These are phyloP conservation scores for Lithophane socia DNA, from an alignment of 2,888 invertebrate genomes.

Conservation along the genomic window DNA sequence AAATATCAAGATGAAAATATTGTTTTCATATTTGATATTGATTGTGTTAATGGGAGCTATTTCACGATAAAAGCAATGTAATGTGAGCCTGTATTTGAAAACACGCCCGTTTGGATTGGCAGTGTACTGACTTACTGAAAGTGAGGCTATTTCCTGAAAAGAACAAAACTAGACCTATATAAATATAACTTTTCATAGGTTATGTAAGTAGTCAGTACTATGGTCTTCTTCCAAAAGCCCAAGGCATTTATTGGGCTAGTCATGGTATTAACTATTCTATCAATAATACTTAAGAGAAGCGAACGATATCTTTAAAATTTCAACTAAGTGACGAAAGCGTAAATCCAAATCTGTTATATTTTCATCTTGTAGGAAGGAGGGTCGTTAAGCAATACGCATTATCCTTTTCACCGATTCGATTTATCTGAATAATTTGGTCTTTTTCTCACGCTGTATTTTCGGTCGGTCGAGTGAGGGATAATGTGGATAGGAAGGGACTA, in stretches of 20 bases:
- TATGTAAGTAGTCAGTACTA: too few relatives aligned
- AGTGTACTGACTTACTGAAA: background rate
- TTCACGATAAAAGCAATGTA: background rate
- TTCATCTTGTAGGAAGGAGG: background rate
- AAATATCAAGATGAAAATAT: constrained; percentile 2
- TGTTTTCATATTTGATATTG: background rate
- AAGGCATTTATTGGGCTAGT: too few relatives aligned
- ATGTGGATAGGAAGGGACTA: background rate
- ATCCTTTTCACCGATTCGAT: background rate
- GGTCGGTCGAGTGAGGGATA: background rate
- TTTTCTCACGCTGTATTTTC: constrained; percentile 1
- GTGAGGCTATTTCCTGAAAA: background rate
- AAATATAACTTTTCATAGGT: background rate
- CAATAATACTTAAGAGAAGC: background rate
- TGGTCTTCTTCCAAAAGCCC: background rate
- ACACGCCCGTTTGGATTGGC: background rate
- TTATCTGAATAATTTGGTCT: background rate
- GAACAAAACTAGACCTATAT: background rate
- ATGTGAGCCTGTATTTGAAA: background rate
- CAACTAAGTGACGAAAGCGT: background rate
- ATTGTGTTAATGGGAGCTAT: background rate
- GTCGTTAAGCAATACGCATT: background rate
- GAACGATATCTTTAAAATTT: background rate
- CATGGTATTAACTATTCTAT: background rate
- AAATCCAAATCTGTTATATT: background rate